phyloP scores from a whole-genome alignment of 2,113 vertebrate species.

The Apodemus sylvaticus region DNA sequence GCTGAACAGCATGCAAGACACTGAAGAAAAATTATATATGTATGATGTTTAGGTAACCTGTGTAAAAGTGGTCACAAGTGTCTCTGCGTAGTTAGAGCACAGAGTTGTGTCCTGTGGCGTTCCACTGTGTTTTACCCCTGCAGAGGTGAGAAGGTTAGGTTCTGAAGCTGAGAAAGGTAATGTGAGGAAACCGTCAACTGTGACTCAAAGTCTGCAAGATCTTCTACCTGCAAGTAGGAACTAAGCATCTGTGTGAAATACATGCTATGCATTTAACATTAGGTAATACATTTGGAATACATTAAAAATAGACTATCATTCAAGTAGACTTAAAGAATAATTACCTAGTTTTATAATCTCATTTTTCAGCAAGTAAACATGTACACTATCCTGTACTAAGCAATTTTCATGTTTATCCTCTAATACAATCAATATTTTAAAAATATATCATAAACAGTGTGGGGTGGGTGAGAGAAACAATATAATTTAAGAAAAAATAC shows the following conservation, averaged over 20 bases:
- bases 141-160: slow-evolving; percentile 86
- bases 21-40: slow-evolving; percentile 82
- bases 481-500: neutral
- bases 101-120: slow-evolving; percentile 84
- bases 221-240: slow-evolving; percentile 31
- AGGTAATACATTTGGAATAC: slow-evolving; percentile 14
- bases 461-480: neutral
- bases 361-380: neutral
- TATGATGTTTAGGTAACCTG: slow-evolving; percentile 87
- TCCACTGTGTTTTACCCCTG: slow-evolving; percentile 88
- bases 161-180: slow-evolving; percentile 74
- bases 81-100: slow-evolving; percentile 88
- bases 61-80: slow-evolving; percentile 84
- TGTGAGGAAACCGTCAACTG: slow-evolving; percentile 66
- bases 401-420: slow-evolving; percentile 7
- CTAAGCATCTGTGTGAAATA: slow-evolving; percentile 29
- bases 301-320: slow-evolving; percentile 17
- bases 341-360: neutral
- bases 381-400: neutral
- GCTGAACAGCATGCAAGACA: slow-evolving; percentile 87
- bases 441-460: neutral
- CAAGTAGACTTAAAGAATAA: slow-evolving; percentile 19
- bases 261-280: neutral
- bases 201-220: slow-evolving; percentile 30
- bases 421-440: neutral